phyloP scores from a whole-genome alignment of 2,888 invertebrate species.

The Unio pictorum region DNA sequence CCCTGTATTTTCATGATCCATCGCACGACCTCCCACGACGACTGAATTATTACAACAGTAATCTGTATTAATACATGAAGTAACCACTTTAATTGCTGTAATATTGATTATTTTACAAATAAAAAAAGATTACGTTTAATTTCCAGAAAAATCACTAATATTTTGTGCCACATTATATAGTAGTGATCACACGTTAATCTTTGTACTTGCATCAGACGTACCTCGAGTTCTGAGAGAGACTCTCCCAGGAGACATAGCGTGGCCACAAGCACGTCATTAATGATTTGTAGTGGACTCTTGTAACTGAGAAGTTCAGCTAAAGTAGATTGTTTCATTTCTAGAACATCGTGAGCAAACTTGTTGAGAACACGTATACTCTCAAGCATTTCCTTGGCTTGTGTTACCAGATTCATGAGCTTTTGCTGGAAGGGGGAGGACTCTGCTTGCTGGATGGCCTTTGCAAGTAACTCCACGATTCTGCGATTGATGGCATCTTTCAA shows the following conservation, averaged over 20 bases:
- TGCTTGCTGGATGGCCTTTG: constrained; percentile 18
- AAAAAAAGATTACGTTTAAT: too few species aligned
- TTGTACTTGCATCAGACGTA: neutral
- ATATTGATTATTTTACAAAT: too few species aligned
- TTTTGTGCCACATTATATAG: too few species aligned
- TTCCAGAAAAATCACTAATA: too few species aligned
- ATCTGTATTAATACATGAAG: too few species aligned
- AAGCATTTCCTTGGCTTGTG: constrained; percentile 14
- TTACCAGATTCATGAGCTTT: constrained; percentile 13
- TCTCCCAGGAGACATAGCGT: constrained; percentile 28
- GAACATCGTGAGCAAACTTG: constrained; percentile 20
- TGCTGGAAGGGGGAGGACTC: constrained; percentile 17
- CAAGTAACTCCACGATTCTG: constrained; percentile 18
- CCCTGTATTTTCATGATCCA: too few species aligned
- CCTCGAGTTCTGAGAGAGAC: constrained; percentile 11
- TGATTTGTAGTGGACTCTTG: constrained; percentile 11
- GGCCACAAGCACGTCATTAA: constrained; percentile 25
- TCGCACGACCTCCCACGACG: too few species aligned
- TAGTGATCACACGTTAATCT: too few species aligned
- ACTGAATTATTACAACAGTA: too few species aligned
- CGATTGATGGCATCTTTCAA: constrained; percentile 31
- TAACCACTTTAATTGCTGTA: too few species aligned
- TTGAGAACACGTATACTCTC: constrained; percentile 13
- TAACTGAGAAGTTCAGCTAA: constrained; percentile 24
- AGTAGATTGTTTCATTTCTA: constrained; percentile 29